A percentile compares a stretch with the other conserved stretches of the same genome.
These are phyloP conservation scores for Calypte anna DNA, from an alignment of 2,113 vertebrate genomes.

Conservation along the genomic window DNA sequence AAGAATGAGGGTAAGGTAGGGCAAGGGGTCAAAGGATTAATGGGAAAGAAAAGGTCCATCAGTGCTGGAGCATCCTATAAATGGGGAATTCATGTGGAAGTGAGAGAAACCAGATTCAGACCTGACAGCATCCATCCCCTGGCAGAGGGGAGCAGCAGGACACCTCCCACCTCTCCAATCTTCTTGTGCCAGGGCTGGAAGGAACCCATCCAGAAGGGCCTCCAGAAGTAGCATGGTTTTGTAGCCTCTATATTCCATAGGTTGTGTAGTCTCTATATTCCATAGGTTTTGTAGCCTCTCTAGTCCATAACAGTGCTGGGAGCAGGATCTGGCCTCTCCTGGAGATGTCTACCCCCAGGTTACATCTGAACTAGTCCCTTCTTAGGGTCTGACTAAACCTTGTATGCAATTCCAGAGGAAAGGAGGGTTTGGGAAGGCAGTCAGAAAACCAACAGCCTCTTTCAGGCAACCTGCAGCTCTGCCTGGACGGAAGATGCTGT, in stretches of 20 bases:
- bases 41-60: background rate
- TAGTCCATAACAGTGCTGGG: background rate
- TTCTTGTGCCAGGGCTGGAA: background rate
- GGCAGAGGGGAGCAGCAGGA: background rate
- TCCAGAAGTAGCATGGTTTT: background rate
- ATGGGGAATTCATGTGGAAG: background rate
- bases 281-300: background rate
- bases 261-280: background rate
- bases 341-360: background rate
- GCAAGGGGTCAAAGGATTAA: background rate
- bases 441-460: background rate
- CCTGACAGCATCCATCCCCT: background rate
- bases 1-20: background rate
- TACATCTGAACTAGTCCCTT: background rate
- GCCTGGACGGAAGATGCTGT: background rate
- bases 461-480: background rate
- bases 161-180: background rate
- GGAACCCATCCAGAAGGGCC: background rate
- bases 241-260: background rate
- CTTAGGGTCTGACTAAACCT: background rate
- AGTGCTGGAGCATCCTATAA: fast-evolving
- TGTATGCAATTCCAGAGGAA: background rate
- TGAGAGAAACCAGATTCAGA: background rate
- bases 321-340: background rate
- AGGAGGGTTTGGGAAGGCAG: background rate